Percentiles rank a stretch among this genome's conserved stretches.
These are phyloP conservation scores for Amblyjoppa proteus DNA, from an alignment of 2,888 invertebrate species.

Conservation along the genomic window DNA sequence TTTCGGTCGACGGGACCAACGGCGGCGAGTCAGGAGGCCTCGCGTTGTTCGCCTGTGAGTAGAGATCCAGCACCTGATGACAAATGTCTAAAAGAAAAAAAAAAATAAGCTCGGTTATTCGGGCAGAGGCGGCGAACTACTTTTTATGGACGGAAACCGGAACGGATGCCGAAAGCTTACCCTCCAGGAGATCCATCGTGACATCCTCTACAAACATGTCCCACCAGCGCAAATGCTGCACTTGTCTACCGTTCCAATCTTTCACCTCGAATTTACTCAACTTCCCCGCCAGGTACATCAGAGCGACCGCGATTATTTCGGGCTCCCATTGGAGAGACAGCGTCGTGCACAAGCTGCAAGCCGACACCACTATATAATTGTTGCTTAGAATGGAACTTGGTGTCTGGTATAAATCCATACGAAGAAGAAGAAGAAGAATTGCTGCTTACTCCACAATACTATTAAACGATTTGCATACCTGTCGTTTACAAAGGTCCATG, in stretches of 20 bases:
- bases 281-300: constrained; percentile 98
- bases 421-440: background rate
- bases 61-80: constrained; percentile 97
- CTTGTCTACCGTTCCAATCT: constrained; percentile 94
- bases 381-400: no score
- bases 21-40: constrained; percentile 90
- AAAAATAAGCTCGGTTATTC: background rate
- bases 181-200: constrained; percentile 96
- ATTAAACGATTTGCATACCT: constrained; percentile 86
- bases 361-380: background rate
- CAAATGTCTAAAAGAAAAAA: constrained; percentile 91
- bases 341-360: constrained; percentile 95
- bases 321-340: constrained; percentile 99
- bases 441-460: background rate
- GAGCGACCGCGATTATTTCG: constrained; percentile 98
- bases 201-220: constrained; percentile 99
- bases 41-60: constrained; percentile 90
- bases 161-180: constrained; percentile 77
- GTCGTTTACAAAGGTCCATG: constrained; percentile 99
- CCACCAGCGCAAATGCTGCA: constrained; percentile 97
- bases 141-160: background rate
- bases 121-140: background rate
- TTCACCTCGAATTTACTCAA: constrained; percentile 97
- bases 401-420: no score
- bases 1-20: constrained; percentile 85